Base-by-base conservation (phyloP, 1,140 invertebrate genomes). In the Brachionus plicatilis region DNA sequence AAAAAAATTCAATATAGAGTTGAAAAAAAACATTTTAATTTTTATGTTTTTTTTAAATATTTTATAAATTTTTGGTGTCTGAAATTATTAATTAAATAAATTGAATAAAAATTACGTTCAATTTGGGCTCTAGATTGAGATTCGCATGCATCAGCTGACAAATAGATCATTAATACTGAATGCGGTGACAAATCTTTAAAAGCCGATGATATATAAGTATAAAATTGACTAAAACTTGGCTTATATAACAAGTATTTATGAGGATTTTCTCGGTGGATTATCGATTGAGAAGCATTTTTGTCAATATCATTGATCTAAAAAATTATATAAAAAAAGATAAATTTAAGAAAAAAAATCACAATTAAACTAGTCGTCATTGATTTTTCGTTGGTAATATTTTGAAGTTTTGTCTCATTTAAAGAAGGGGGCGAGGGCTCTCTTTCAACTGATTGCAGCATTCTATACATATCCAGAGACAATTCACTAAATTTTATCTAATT, bases 241-340 rank as follows among this genome's bases (percentile, higher is more conserved):
- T 96, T 97, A 90, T 96, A 98, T 85, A 98, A 91, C 85, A 98
- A 91, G 91, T 97, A 97, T 91, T 98, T 98, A 91, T 98, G 96
- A 14, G 96, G 96, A 92, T 98, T 98, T 88, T 96, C 95, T 87
- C 94, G 90, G 88, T 93, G 93, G 3, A 47, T 70, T 45, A 53
- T 70, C 8, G 72, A 47, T 50, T 76, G 72, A 7, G 72, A n/a
- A 43, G 41, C 50, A 50, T 50, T 76, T 60, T 60, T 60, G 14
- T 80, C 56, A 17, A n/a, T 43, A 65, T 76, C 53, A 20, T 60
- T 80, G 5, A 24, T 27, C 53, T 65, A 12, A 37, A 24, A 14
- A 68, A 53, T 29, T 17, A 41, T 72, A 12, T 29, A 27, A 53
- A 33, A 24, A 5, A 33, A 37, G 20, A 11, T n/a, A 78, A n/a